Conservation (phyloP, 2,113 vertebrate species). For the Catharus bicknelli region DNA sequence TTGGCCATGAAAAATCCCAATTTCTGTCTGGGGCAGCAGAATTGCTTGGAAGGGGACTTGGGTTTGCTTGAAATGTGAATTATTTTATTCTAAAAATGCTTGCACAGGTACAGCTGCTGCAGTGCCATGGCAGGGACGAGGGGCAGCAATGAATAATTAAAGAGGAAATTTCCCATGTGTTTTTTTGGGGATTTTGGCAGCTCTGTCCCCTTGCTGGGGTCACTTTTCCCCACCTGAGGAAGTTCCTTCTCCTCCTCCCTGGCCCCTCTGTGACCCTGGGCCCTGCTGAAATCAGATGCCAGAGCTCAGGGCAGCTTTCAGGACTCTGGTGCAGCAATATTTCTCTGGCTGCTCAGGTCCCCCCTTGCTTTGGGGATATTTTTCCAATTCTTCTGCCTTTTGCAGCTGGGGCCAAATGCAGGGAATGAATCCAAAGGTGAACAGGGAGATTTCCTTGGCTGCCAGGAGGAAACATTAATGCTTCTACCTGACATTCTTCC, state of each 20-base stretch:
- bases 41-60: background rate
- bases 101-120: background rate
- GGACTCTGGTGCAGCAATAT: background rate
- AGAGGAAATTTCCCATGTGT: fast-evolving
- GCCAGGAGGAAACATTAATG: background rate
- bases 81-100: fast-evolving
- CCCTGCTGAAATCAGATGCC: background rate
- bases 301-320: background rate
- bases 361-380: background rate
- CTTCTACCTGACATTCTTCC: background rate
- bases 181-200: background rate
- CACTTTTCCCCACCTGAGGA: background rate
- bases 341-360: background rate
- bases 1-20: background rate
- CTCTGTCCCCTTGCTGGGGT: background rate
- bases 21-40: background rate
- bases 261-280: background rate
- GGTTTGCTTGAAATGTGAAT: background rate
- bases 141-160: background rate
- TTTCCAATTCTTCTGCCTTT: background rate
- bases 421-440: background rate
- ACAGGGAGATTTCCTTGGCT: background rate
- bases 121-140: background rate
- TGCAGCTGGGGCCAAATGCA: background rate
- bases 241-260: background rate